These are phyloP conservation scores for Grallaria varia DNA, from an alignment of 2,113 vertebrate genomes.

Conservation along the genomic window DNA sequence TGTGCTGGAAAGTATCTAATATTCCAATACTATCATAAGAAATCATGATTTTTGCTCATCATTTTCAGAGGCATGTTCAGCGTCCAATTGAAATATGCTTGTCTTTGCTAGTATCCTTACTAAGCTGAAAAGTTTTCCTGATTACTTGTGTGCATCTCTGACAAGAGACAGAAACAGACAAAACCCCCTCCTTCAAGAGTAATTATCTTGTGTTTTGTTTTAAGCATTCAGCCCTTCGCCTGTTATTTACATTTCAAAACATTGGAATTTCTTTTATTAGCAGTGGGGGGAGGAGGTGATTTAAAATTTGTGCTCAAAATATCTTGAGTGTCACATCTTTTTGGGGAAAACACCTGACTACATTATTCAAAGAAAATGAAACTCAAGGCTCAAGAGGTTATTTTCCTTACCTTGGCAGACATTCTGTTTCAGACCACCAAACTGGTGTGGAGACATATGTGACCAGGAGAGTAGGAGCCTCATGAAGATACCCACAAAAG, in stretches of 20 bases:
- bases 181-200: not conserved
- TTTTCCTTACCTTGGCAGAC: not conserved
- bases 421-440: not conserved
- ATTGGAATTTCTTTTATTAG: not conserved
- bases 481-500: not conserved
- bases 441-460: not conserved
- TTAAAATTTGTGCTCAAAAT: not conserved
- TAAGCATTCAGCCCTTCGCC: not conserved
- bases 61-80: not conserved
- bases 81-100: not conserved
- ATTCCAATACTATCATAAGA: not conserved
- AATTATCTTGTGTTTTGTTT: not conserved
- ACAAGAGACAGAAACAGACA: not conserved
- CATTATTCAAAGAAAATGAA: not conserved
- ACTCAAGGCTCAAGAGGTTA: not conserved
- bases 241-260: not conserved
- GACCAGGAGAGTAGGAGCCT: not conserved
- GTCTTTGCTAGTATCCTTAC: not conserved
- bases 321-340: not conserved
- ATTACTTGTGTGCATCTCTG: not conserved
- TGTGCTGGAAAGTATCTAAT: not conserved
- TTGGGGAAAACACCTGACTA: not conserved
- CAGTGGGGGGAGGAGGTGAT: rapidly evolving
- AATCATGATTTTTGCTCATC: not conserved
- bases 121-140: not conserved